Conservation (phyloP, 2,797 vertebrate genomes). For the Buceros bicornis region DNA sequence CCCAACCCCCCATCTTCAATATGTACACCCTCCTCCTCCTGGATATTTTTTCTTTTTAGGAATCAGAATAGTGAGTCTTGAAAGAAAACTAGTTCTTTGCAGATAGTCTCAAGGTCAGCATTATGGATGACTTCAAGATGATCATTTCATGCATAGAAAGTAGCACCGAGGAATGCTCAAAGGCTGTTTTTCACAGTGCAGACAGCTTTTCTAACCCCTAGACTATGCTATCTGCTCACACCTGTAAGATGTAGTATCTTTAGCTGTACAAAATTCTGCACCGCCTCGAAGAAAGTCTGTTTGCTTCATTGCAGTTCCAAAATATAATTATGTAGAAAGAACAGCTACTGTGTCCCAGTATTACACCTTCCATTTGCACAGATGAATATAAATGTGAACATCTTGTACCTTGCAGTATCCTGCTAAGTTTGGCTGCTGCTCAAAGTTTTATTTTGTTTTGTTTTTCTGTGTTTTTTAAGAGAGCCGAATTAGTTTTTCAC, state of each 20-base stretch:
- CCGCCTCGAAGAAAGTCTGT: neutral
- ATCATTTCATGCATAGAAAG: neutral
- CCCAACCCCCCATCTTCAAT: neutral
- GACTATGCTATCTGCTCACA: neutral
- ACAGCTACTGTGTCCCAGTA: neutral
- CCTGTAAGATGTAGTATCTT: neutral
- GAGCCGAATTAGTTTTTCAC: neutral
- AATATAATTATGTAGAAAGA: slow-evolving; percentile 42
- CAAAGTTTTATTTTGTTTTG: neutral
- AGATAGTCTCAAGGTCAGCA: neutral
- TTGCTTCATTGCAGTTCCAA: slow-evolving; percentile 27
- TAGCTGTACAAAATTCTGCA: neutral
- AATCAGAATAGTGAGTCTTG: neutral
- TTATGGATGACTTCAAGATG: neutral
- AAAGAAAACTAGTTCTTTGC: neutral
- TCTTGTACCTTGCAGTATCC: neutral
- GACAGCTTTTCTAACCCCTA: neutral
- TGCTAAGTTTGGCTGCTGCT: slow-evolving; percentile 20
- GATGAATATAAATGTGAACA: slow-evolving; percentile 35
- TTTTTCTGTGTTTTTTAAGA: neutral
- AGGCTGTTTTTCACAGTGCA: neutral
- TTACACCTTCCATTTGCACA: slow-evolving; percentile 17
- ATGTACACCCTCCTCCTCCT: no score
- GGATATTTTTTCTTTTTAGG: neutral
- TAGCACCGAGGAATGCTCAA: neutral